A percentile compares a stretch with the other conserved stretches of the same genome.
These are phyloP conservation scores for Heliothis virescens DNA, from an alignment of 1,140 invertebrate species.

Conservation along the genomic window DNA sequence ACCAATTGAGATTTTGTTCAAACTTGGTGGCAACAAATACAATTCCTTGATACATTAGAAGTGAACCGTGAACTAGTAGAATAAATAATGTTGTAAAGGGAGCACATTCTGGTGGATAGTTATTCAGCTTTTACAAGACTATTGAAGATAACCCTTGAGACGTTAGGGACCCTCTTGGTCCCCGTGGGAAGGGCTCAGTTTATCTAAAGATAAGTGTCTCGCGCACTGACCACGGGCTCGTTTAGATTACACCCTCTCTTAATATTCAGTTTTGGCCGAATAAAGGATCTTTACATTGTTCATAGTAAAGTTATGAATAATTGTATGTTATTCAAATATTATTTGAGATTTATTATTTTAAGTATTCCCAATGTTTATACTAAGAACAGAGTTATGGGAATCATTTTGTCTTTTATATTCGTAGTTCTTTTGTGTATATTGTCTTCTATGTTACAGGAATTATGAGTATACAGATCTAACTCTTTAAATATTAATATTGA, in stretches of 20 bases:
- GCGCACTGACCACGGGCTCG: conserved; percentile 39
- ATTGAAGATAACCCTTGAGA: conserved; percentile 61
- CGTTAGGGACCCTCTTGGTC: conserved; percentile 45
- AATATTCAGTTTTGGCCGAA: conserved; percentile 38
- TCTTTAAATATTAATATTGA: no score
- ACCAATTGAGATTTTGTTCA: conserved; percentile 9
- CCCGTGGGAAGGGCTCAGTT: conserved; percentile 55
- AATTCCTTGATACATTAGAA: conserved; percentile 24
- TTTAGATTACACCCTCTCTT: conserved; percentile 44
- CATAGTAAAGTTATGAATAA: conserved; percentile 17
- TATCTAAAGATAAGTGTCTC: conserved; percentile 41
- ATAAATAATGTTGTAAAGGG: conserved; percentile 48
- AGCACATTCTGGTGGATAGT: conserved; percentile 43
- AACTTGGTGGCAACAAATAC: conserved; percentile 19
- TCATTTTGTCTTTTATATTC: no score
- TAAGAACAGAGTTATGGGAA: no score
- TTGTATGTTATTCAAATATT: neutral
- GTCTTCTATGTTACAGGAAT: no score
- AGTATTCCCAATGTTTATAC: no score
- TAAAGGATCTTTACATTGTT: conserved; percentile 23
- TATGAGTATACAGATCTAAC: no score
- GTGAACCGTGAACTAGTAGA: conserved; percentile 29
- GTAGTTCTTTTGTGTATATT: no score
- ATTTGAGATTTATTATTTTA: no score
- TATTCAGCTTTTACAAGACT: conserved; percentile 55